Evolutionary conservation across 2,113 vertebrate genomes (phyloP).

Genomic region (Fulica atra): DNA sequence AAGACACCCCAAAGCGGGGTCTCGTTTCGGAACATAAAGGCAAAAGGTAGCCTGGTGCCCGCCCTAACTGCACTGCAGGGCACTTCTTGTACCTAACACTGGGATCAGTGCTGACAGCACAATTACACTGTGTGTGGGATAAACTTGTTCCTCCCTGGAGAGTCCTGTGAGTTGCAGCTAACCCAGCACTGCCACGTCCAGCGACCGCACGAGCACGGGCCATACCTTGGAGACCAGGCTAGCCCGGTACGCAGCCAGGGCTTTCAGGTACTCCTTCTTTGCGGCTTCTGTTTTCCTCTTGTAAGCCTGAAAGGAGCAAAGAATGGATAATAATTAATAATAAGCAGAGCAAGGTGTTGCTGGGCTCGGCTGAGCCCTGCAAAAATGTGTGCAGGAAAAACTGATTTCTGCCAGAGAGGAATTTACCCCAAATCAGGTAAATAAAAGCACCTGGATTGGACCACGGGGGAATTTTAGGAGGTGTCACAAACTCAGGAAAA

Average conservation of each 20-base stretch:
- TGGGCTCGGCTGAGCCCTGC: background rate
- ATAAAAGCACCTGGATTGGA: background rate
- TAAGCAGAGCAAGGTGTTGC: background rate
- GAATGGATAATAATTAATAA: background rate
- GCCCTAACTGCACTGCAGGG: background rate
- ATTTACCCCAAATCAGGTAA: background rate
- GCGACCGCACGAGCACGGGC: accelerated
- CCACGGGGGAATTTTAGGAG: background rate
- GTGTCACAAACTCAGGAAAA: background rate
- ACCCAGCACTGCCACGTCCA: background rate
- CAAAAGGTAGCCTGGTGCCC: background rate
- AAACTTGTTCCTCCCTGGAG: background rate
- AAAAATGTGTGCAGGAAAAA: background rate
- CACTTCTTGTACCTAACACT: background rate
- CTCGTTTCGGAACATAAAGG: background rate
- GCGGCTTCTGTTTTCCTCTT: conserved; percentile 99
- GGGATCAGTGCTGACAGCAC: background rate
- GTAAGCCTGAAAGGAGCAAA: conserved; percentile 87
- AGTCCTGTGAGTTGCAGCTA: background rate
- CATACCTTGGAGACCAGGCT: conserved; percentile 98
- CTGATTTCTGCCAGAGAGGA: background rate
- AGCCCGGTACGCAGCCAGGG: conserved; percentile 96
- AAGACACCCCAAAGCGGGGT: background rate
- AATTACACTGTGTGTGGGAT: background rate
- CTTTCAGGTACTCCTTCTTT: conserved; percentile 99